Evolutionary conservation across 2,113 vertebrate genomes (phyloP).

Genomic region (Isichthys henryi): DNA sequence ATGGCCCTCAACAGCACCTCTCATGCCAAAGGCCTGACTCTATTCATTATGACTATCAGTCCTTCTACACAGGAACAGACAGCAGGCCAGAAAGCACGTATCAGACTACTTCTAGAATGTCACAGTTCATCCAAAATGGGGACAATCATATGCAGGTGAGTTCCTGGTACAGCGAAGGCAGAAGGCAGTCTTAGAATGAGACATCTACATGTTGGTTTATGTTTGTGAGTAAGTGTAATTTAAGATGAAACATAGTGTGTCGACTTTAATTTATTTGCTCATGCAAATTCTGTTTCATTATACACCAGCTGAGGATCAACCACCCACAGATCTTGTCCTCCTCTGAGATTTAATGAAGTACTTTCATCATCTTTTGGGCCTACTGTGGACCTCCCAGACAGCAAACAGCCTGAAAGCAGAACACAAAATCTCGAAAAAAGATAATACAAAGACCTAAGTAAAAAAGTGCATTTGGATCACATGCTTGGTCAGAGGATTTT

Average conservation of each 20-base stretch:
- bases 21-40: not conserved
- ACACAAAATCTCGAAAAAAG: not conserved
- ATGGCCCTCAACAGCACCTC: not conserved
- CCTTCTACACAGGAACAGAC: not conserved
- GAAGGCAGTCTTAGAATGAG: not conserved
- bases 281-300: not conserved
- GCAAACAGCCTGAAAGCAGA: not conserved
- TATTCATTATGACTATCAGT: not conserved
- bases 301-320: conserved; percentile 23
- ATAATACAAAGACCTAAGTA: not conserved
- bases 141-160: conserved; percentile 6
- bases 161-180: not conserved
- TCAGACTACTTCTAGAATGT: not conserved
- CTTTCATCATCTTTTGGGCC: not conserved
- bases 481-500: not conserved
- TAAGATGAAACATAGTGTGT: not conserved
- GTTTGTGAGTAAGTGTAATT: not conserved
- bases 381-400: not conserved
- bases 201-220: not conserved
- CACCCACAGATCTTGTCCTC: conserved; percentile 11
- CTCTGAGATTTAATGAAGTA: conserved; percentile 14
- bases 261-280: not conserved
- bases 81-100: not conserved
- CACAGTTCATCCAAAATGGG: not conserved
- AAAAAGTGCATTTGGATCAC: not conserved